Percentiles rank a stretch among this genome's conserved stretches.
These are phyloP conservation scores for Formica aserva DNA, from an alignment of 2,888 invertebrate genomes.

Conservation along the genomic window DNA sequence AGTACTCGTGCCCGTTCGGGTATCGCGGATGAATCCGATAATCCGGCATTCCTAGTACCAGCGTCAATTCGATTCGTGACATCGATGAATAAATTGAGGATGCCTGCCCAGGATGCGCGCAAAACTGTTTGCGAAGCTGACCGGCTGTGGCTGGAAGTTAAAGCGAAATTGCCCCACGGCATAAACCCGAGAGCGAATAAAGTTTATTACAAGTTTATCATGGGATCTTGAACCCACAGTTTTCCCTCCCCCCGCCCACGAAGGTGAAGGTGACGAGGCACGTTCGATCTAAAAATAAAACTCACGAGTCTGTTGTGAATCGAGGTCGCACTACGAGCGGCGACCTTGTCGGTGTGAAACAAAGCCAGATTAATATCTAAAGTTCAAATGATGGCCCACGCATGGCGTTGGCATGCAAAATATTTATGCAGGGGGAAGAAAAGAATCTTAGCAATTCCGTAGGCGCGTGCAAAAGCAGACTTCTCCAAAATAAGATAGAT, in stretches of 20 bases:
- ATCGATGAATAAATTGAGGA: conserved; percentile 24
- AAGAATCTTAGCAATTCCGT: conserved; percentile 16
- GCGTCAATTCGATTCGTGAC: conserved; percentile 41
- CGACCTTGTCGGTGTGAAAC: conserved; percentile 73
- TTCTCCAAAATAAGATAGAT: background rate
- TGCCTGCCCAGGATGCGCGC: background rate
- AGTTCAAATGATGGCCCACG: conserved; percentile 63
- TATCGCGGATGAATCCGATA: background rate
- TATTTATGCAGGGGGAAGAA: conserved; percentile 3
- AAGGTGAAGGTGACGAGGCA: conserved; percentile 48
- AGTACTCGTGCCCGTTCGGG: background rate
- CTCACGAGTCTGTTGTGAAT: conserved; percentile 63
- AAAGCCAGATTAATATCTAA: conserved; percentile 70
- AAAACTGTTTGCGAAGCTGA: conserved; percentile 15
- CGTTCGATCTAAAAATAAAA: conserved; percentile 61
- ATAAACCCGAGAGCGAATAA: conserved; percentile 46
- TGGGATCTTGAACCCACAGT: conserved; percentile 43
- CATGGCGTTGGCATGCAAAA: conserved; percentile 14
- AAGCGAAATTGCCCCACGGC: conserved; percentile 32
- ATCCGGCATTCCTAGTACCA: conserved; percentile 2
- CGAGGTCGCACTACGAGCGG: conserved; percentile 58
- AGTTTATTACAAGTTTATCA: conserved; percentile 59
- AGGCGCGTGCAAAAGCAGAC: background rate
- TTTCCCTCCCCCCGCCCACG: conserved; percentile 17
- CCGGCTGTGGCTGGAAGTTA: conserved; percentile 6